phyloP scores from a whole-genome alignment of 2,113 vertebrate species.

The Brachypodius melanocephalos region DNA sequence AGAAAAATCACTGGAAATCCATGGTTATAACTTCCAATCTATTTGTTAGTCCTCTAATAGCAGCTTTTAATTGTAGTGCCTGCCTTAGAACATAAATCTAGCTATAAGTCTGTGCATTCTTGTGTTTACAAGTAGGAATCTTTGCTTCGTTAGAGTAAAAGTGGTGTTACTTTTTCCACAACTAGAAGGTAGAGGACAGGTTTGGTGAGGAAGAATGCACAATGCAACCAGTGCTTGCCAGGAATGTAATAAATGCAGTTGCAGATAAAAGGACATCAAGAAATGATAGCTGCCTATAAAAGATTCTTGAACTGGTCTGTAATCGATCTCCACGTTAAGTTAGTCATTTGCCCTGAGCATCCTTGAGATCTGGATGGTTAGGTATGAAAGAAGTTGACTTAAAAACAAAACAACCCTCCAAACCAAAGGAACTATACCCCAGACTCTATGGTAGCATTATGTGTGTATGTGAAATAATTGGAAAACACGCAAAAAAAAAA shows the following conservation, averaged over 20 bases:
- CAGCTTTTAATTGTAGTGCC: background rate
- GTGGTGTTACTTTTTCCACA: background rate
- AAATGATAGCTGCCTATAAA: background rate
- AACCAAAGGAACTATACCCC: background rate
- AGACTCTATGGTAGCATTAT: background rate
- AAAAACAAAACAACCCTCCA: background rate
- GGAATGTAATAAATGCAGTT: background rate
- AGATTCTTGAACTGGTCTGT: background rate
- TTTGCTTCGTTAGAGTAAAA: background rate
- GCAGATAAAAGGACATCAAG: background rate
- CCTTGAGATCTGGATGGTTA: background rate
- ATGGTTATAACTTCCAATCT: background rate
- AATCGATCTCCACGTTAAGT: background rate
- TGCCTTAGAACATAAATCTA: background rate
- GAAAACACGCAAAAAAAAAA: background rate
- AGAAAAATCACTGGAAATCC: background rate
- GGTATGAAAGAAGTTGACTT: background rate
- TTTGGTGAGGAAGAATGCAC: background rate
- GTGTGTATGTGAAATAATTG: background rate
- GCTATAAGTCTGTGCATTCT: background rate
- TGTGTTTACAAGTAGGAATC: background rate
- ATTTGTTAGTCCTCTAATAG: background rate
- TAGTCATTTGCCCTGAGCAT: background rate
- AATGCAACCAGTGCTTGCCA: background rate
- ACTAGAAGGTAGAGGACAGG: background rate